Evolutionary conservation across 1,140 invertebrate genomes (phyloP).

Genomic region (Streblospio benedicti): DNA sequence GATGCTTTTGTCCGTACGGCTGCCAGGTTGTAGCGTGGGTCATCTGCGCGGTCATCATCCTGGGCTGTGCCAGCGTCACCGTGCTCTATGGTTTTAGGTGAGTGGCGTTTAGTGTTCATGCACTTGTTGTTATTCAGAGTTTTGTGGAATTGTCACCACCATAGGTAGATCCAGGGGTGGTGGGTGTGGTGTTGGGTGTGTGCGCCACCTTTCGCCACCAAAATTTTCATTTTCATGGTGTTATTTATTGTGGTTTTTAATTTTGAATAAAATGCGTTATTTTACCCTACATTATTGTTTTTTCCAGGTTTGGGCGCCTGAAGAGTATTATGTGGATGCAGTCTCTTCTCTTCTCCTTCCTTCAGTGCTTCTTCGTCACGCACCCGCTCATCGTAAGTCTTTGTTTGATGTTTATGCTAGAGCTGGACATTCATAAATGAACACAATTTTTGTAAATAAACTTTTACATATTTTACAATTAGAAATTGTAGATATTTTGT

Average conservation of each 20-base stretch:
- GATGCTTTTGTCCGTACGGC: conserved; percentile 32
- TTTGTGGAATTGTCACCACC: too few relatives aligned
- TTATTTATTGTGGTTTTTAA: too few relatives aligned
- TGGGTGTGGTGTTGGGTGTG: too few relatives aligned
- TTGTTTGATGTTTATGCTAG: neutral
- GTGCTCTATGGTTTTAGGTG: conserved; percentile 42
- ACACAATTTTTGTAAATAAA: too few relatives aligned
- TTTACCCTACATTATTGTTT: conserved; percentile 6
- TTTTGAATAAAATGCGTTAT: conserved; percentile 5
- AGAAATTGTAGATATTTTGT: too few relatives aligned
- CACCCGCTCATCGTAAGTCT: conserved; percentile 38
- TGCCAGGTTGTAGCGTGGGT: conserved; percentile 37
- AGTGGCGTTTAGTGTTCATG: conserved; percentile 3
- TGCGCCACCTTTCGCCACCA: neutral
- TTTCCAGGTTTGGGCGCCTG: conserved; percentile 34
- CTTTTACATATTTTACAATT: too few relatives aligned
- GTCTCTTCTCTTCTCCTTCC: conserved; percentile 42
- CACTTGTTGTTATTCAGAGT: too few relatives aligned
- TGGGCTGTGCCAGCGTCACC: conserved; percentile 29
- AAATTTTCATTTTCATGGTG: too few relatives aligned
- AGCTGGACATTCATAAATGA: too few relatives aligned
- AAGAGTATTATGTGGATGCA: conserved; percentile 42
- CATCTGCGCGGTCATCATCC: conserved; percentile 27
- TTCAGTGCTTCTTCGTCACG: conserved; percentile 40
- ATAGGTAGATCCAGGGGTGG: too few relatives aligned